Evolutionary conservation across 2,888 invertebrate genomes (phyloP).

Genomic region (Drosophila tripunctata): DNA sequence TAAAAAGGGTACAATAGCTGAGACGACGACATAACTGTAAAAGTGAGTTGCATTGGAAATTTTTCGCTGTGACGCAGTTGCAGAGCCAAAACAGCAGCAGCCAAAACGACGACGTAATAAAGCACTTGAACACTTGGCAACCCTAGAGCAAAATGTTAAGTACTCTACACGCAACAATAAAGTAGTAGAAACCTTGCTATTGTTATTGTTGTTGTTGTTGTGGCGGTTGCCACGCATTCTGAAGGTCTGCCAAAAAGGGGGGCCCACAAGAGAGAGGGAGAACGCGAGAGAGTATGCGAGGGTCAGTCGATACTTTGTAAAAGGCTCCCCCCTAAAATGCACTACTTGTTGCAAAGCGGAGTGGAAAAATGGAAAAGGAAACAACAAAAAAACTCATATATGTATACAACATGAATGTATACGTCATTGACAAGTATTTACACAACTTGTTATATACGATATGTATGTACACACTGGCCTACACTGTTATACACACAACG

Average conservation of each 20-base stretch:
- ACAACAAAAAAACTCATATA: background rate
- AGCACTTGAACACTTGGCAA: conserved; percentile 39
- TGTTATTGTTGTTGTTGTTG: conserved; percentile 53
- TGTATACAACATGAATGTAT: conserved; percentile 2
- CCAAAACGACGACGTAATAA: conserved; percentile 47
- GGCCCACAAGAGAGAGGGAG: background rate
- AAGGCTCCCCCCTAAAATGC: conserved; percentile 14
- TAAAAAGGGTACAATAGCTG: conserved; percentile 44
- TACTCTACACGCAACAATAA: conserved; percentile 62
- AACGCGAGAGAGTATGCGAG: background rate
- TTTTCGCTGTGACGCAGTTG: conserved; percentile 43
- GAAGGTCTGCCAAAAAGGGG: conserved; percentile 20
- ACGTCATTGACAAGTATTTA: conserved; percentile 40
- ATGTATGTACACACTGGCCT: conserved; percentile 47
- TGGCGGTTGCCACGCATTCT: conserved; percentile 31
- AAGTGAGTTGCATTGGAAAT: conserved; percentile 51
- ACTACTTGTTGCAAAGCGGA: conserved; percentile 47
- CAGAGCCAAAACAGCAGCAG: conserved; percentile 1
- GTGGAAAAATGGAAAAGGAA: conserved; percentile 15
- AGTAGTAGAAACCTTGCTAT: conserved; percentile 47
- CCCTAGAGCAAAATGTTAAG: conserved; percentile 19
- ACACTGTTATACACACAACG: conserved; percentile 29
- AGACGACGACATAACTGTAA: conserved; percentile 47
- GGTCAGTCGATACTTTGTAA: conserved; percentile 22
- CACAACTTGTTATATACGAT: conserved; percentile 49